These are phyloP conservation scores for Aporophyla nigra DNA, from an alignment of 2,888 invertebrate species.

Conservation along the genomic window DNA sequence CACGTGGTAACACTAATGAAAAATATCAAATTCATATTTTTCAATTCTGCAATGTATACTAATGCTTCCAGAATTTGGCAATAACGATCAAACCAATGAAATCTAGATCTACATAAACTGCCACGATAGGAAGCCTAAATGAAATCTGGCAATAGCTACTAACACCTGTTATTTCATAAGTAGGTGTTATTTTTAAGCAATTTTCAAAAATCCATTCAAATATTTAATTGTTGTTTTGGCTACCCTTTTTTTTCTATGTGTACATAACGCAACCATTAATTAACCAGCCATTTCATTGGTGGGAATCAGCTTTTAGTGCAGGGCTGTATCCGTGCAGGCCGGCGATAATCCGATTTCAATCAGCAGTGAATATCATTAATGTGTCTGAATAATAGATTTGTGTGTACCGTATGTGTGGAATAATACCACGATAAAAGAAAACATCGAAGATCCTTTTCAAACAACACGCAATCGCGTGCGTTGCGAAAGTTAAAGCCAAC, in stretches of 20 bases:
- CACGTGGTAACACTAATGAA: too few relatives aligned
- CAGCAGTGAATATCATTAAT: constrained; percentile 62
- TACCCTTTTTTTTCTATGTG: not conserved
- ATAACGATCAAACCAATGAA: not conserved
- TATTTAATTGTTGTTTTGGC: not conserved
- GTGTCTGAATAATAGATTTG: constrained; percentile 56
- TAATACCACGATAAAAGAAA: not conserved
- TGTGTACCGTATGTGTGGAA: constrained; percentile 30
- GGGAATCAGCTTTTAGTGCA: constrained; percentile 39
- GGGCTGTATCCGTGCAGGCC: constrained; percentile 43
- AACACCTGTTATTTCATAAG: not conserved
- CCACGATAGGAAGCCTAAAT: not conserved
- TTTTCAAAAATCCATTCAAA: not conserved
- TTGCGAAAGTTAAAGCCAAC: too few relatives aligned
- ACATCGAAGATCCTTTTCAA: constrained; percentile 16
- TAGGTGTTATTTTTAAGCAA: not conserved
- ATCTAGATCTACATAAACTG: not conserved
- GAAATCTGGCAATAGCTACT: not conserved
- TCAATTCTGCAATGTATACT: too few relatives aligned
- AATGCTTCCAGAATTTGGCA: not conserved
- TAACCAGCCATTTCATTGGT: constrained; percentile 30
- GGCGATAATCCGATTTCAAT: constrained; percentile 61
- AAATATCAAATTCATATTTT: too few relatives aligned
- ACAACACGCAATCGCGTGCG: too few relatives aligned
- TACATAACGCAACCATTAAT: constrained; percentile 12